Evolutionary conservation across 2,797 vertebrate species (phyloP).

Genomic region (Coreius guichenoti): DNA sequence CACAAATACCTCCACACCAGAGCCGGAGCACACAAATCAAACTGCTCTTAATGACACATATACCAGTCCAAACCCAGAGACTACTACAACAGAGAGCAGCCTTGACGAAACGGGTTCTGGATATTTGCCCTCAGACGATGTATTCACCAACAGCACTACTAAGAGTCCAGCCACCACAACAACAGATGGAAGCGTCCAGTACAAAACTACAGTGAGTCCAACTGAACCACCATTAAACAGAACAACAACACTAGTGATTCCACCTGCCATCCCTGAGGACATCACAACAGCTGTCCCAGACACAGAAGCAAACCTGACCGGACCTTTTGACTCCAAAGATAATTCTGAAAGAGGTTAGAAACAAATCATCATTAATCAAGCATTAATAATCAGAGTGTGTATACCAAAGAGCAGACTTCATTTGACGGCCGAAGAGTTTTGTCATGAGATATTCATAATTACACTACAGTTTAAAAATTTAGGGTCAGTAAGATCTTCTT

Average conservation of each 20-base stretch:
- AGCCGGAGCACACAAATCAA: conserved; percentile 35
- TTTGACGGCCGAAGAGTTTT: neutral
- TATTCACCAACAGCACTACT: conserved; percentile 27
- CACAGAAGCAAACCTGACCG: neutral
- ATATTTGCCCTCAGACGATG: conserved; percentile 3
- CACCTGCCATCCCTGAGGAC: neutral
- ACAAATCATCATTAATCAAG: neutral
- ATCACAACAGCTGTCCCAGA: neutral
- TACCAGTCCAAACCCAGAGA: conserved; percentile 32
- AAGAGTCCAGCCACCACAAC: conserved; percentile 31
- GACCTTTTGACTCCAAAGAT: conserved; percentile 5
- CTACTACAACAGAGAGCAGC: conserved; percentile 25
- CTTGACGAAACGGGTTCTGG: neutral
- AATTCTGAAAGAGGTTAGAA: conserved; percentile 40
- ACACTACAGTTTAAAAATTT: neutral
- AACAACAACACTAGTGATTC: neutral
- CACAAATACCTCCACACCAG: neutral
- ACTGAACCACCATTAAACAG: conserved; percentile 43
- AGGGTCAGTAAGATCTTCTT: too few species aligned
- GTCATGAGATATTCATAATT: neutral
- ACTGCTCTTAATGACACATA: conserved; percentile 40
- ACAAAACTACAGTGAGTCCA: conserved; percentile 24
- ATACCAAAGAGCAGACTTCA: neutral
- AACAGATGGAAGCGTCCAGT: neutral
- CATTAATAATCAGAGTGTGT: neutral